Percentiles rank a stretch among this genome's conserved stretches.
Evolutionary conservation across 2,888 invertebrate genomes (phyloP).

Genomic region (Zonitis immaculata): DNA sequence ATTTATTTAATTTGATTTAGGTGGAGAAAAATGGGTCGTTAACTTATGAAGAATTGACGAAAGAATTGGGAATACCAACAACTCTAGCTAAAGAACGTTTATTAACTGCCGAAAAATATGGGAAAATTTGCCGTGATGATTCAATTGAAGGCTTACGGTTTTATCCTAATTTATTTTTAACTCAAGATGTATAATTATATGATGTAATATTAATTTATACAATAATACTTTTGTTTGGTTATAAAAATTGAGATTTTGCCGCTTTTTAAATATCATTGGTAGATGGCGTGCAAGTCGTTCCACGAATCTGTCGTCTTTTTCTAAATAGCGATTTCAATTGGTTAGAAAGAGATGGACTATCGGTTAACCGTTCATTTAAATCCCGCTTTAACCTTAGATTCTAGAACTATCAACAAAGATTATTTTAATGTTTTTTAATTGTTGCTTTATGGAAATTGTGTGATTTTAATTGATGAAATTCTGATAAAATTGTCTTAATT

Average conservation of each 20-base stretch:
- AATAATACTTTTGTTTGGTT: neutral
- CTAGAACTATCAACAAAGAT: constrained; percentile 12
- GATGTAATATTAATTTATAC: neutral
- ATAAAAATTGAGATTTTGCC: neutral
- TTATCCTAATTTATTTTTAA: constrained; percentile 84
- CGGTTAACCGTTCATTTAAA: neutral
- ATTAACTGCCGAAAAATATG: constrained; percentile 78
- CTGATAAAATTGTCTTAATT: too few species aligned
- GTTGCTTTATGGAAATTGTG: too few species aligned
- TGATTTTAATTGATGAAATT: too few species aligned
- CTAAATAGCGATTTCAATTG: neutral
- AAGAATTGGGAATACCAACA: constrained; percentile 76
- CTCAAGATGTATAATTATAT: constrained; percentile 39
- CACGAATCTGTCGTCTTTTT: neutral
- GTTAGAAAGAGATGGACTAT: neutral
- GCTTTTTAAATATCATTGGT: neutral
- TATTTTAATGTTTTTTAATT: neutral
- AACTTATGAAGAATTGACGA: constrained; percentile 84
- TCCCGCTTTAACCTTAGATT: constrained; percentile 15
- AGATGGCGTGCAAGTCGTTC: too few species aligned
- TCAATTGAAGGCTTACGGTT: constrained; percentile 92
- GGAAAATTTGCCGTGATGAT: constrained; percentile 89
- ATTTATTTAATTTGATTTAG: too few species aligned
- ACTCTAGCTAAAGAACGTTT: constrained; percentile 87
- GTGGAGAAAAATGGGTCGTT: constrained; percentile 65